Conservation (phyloP, 1,140 invertebrate genomes). For the Holotrichia oblita region DNA sequence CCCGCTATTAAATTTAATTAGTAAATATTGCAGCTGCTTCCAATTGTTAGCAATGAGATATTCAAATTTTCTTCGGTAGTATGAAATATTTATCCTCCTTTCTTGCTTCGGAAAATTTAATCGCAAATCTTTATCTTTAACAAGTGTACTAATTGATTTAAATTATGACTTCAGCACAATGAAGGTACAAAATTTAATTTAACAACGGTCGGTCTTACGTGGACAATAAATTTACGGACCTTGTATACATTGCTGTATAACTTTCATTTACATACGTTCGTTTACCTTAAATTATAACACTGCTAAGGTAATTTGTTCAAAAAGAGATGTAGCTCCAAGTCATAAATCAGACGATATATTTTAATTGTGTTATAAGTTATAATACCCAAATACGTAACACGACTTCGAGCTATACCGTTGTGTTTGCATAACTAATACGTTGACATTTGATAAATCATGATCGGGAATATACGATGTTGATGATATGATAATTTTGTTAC, state of each 20-base stretch:
- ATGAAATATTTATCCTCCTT: too few relatives aligned
- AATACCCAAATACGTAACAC: not conserved
- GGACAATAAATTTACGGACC: conserved; percentile 9
- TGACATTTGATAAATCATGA: conserved; percentile 14
- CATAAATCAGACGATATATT: not conserved
- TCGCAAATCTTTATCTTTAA: not conserved
- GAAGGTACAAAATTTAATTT: conserved; percentile 29
- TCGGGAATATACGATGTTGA: not conserved
- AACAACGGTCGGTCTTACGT: not conserved
- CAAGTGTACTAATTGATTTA: conserved; percentile 21
- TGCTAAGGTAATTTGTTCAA: conserved; percentile 3
- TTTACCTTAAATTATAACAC: conserved; percentile 16
- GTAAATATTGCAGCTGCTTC: too few relatives aligned
- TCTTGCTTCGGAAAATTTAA: not conserved
- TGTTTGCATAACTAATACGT: conserved; percentile 10
- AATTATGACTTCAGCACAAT: conserved; percentile 5
- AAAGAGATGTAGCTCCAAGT: not conserved
- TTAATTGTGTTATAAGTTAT: not conserved
- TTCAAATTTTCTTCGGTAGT: too few relatives aligned
- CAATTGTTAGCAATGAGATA: not conserved
- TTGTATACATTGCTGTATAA: not conserved
- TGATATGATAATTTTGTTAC: not conserved
- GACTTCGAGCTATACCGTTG: not conserved
- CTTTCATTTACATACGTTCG: conserved; percentile 27
- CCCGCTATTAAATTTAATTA: too few relatives aligned